Conservation (phyloP, 2,888 invertebrate species). For the Acrobasis consociella region DNA sequence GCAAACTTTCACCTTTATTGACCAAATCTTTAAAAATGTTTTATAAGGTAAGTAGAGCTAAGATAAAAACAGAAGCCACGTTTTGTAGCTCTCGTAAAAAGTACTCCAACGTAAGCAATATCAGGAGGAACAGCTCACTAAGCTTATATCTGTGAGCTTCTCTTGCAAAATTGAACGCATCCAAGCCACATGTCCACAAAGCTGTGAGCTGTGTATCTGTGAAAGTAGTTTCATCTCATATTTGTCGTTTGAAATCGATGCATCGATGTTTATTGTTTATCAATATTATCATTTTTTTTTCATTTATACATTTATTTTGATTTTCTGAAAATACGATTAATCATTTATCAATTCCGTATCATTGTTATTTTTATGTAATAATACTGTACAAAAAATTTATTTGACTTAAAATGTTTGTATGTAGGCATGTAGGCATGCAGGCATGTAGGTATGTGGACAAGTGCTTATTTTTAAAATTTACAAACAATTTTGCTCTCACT, state of each 20-base stretch:
- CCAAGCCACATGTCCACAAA: neutral
- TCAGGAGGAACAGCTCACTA: constrained; percentile 15
- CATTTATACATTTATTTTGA: no score
- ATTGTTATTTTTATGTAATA: no score
- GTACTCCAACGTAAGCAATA: constrained; percentile 21
- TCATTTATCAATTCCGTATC: no score
- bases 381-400: no score
- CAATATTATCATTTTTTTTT: neutral
- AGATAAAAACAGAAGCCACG: constrained; percentile 8
- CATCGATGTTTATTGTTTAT: neutral
- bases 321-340: no score
- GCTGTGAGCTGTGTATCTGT: neutral
- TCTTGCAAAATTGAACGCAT: constrained; percentile 13
- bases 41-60: neutral
- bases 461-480: no score
- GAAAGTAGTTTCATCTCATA: neutral
- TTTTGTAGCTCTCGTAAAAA: constrained; percentile 12
- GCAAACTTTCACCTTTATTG: no score
- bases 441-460: no score
- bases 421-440: no score
- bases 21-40: neutral
- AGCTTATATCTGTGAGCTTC: constrained; percentile 14
- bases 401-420: no score
- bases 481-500: no score
- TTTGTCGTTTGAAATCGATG: neutral